Percentiles rank a stretch among this genome's conserved stretches.
These are phyloP conservation scores for Pantala flavescens DNA, from an alignment of 1,140 invertebrate genomes.

Conservation along the genomic window DNA sequence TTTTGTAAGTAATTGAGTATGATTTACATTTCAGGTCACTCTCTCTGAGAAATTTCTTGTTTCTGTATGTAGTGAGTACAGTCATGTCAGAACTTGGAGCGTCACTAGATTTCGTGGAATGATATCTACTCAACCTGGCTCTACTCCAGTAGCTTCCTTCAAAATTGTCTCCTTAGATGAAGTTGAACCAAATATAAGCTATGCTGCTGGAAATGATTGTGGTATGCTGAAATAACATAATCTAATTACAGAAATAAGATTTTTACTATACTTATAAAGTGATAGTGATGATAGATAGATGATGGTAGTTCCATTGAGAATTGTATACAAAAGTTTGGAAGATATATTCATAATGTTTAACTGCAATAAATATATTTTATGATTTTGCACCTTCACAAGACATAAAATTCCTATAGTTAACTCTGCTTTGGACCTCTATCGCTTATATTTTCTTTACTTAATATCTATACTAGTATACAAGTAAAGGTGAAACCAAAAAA, in stretches of 20 bases:
- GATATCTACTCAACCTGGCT: constrained; percentile 96
- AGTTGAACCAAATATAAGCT: constrained; percentile 63
- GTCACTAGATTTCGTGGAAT: constrained; percentile 90
- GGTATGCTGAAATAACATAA: constrained; percentile 35
- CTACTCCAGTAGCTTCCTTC: constrained; percentile 90
- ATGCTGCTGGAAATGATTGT: constrained; percentile 68
- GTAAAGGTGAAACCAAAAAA: no score
- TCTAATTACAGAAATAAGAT: neutral
- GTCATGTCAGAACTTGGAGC: constrained; percentile 94
- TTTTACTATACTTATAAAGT: neutral
- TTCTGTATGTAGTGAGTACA: constrained; percentile 94
- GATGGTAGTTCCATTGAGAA: no score
- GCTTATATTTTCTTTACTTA: no score
- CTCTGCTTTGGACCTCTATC: no score
- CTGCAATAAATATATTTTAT: no score
- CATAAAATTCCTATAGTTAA: no score
- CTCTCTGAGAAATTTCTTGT: constrained; percentile 94
- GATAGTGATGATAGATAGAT: no score
- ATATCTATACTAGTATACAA: no score
- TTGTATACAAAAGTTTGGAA: no score
- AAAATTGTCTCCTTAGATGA: constrained; percentile 88
- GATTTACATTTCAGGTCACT: constrained; percentile 54
- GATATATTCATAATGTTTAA: no score
- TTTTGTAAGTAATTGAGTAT: no score
- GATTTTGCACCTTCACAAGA: no score